These are phyloP conservation scores for Agrochola lota DNA, from an alignment of 2,888 invertebrate genomes.

Conservation along the genomic window DNA sequence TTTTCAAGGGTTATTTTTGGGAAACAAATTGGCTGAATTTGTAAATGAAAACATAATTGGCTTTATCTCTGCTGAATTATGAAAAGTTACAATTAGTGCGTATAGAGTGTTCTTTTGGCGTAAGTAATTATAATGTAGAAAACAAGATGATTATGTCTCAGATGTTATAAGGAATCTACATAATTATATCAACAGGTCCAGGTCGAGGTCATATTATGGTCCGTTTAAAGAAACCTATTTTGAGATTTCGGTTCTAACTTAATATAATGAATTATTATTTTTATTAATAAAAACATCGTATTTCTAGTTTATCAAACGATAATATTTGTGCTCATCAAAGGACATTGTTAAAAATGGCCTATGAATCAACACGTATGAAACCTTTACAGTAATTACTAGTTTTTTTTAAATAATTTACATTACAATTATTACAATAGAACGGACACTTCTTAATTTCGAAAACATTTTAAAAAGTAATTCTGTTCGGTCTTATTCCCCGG, in stretches of 20 bases:
- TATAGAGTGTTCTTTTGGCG: neutral
- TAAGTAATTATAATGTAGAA: neutral
- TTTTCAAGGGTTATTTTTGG: neutral
- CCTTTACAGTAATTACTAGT: too few relatives aligned
- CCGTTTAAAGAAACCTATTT: neutral
- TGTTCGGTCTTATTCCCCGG: too few relatives aligned
- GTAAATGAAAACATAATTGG: conserved; percentile 12
- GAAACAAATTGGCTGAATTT: neutral
- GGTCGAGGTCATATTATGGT: neutral
- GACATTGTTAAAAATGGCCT: too few relatives aligned
- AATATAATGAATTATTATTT: neutral
- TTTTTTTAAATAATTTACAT: too few relatives aligned
- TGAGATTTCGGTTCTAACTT: neutral
- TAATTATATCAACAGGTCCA: too few relatives aligned
- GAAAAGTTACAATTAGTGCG: neutral
- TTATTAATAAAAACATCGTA: neutral
- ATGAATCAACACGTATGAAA: too few relatives aligned
- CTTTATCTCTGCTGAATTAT: neutral
- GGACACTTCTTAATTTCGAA: too few relatives aligned
- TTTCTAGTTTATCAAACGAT: neutral
- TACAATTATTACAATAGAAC: too few relatives aligned
- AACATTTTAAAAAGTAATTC: too few relatives aligned
- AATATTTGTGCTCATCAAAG: neutral
- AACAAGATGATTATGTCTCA: neutral
- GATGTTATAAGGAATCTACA: too few relatives aligned